Conservation (phyloP, 2,888 invertebrate species). For the Metellina segmentata region DNA sequence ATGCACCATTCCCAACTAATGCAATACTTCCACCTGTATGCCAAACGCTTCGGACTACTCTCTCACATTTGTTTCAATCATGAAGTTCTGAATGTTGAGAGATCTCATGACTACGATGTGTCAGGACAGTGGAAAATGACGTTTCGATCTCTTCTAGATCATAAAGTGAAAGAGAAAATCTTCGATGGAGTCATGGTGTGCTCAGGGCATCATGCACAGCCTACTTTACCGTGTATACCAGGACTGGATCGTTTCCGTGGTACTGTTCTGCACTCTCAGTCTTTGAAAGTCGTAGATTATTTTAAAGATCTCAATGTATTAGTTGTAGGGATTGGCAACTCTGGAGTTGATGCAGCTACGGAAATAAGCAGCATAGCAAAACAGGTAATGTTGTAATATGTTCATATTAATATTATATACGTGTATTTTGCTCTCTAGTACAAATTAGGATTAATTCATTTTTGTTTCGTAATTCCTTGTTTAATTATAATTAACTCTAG, state of each 20-base stretch:
- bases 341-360: conserved; percentile 81
- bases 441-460: too few species aligned
- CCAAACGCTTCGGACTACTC: conserved; percentile 79
- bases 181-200: conserved; percentile 82
- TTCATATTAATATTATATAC: too few species aligned
- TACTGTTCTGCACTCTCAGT: conserved; percentile 78
- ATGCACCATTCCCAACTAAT: conserved; percentile 80
- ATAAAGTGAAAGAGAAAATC: conserved; percentile 20
- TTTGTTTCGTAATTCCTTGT: too few species aligned
- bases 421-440: too few species aligned
- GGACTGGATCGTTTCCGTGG: conserved; percentile 80
- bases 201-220: conserved; percentile 82
- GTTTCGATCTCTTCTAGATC: conserved; percentile 5
- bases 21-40: conserved; percentile 80
- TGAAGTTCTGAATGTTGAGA: conserved; percentile 77
- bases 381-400: conserved; percentile 77
- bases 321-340: conserved; percentile 83
- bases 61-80: conserved; percentile 79
- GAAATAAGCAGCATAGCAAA: conserved; percentile 80
- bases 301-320: conserved; percentile 80
- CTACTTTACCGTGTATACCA: conserved; percentile 80
- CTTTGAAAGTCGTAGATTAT: conserved; percentile 74
- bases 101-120: conserved; percentile 69
- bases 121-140: conserved; percentile 69
- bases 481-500: too few species aligned